A percentile compares a stretch with the other conserved stretches of the same genome.
Conservation (phyloP, 2,888 invertebrate genomes). For the Mycalesis mineus region DNA sequence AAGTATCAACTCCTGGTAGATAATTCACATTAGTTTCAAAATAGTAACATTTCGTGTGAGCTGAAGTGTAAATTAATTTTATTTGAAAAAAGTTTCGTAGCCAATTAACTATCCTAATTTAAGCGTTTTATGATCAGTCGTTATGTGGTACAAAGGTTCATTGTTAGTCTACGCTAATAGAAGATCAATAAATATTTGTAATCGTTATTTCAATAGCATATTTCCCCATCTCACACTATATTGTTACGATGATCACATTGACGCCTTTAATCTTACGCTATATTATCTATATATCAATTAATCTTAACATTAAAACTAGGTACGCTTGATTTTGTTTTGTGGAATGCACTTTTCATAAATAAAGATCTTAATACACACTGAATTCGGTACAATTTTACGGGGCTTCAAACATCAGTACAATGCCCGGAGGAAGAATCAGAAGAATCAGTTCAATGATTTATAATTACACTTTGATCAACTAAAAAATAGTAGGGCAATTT, state of each 20-base stretch:
- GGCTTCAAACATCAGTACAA: constrained; percentile 70
- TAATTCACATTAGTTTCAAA: not conserved
- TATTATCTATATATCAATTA: constrained; percentile 51
- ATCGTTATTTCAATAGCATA: not conserved
- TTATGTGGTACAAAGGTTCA: not conserved
- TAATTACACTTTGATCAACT: constrained; percentile 57
- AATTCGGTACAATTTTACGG: constrained; percentile 42
- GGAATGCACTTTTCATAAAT: constrained; percentile 73
- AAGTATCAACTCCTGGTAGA: not conserved
- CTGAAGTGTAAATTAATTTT: not conserved
- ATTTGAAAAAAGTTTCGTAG: not conserved
- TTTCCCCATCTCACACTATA: constrained; percentile 18
- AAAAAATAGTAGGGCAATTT: constrained; percentile 58
- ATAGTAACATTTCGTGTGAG: not conserved
- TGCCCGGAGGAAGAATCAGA: constrained; percentile 57
- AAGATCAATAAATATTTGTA: not conserved
- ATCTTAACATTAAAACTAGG: constrained; percentile 56
- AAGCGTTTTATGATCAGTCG: constrained; percentile 1
- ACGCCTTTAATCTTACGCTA: constrained; percentile 67
- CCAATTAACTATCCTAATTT: not conserved
- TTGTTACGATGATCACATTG: constrained; percentile 68
- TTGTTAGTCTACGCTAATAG: constrained; percentile 2
- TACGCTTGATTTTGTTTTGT: constrained; percentile 65
- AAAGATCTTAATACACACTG: constrained; percentile 57
- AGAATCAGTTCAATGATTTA: constrained; percentile 71